Evolutionary conservation across 1,140 invertebrate species (phyloP).

Genomic region (Zaprionus kolodkinae): DNA sequence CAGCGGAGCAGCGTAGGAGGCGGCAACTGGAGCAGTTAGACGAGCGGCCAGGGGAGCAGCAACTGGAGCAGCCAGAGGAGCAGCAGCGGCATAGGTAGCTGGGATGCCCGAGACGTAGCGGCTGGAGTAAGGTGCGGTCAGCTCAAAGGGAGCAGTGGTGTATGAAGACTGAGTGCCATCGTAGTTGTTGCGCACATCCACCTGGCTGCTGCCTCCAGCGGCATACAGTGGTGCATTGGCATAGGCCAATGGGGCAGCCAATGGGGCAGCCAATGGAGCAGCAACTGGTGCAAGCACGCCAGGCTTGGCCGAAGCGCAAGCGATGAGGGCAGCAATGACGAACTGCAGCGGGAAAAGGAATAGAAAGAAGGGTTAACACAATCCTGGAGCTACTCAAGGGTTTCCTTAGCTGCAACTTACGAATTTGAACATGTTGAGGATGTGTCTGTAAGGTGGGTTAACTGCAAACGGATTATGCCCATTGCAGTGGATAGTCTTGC

Average conservation of each 20-base stretch:
- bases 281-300: constrained; percentile 74
- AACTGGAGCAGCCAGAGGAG: constrained; percentile 63
- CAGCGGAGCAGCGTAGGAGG: constrained; percentile 42
- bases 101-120: constrained; percentile 84
- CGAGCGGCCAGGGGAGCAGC: constrained; percentile 62
- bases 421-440: constrained; percentile 78
- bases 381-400: neutral
- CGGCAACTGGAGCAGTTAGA: constrained; percentile 63
- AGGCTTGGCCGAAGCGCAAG: constrained; percentile 68
- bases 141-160: constrained; percentile 78
- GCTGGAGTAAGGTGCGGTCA: constrained; percentile 84
- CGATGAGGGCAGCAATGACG: constrained; percentile 67
- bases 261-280: constrained; percentile 62
- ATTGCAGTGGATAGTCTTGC: constrained; percentile 9
- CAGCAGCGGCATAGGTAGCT: constrained; percentile 69
- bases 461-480: constrained; percentile 61
- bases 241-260: constrained; percentile 73
- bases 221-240: constrained; percentile 78
- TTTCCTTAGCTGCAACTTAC: constrained; percentile 55
- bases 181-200: constrained; percentile 78
- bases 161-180: constrained; percentile 77
- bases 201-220: constrained; percentile 76
- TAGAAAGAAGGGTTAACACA: neutral
- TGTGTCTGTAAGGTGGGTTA: constrained; percentile 36
- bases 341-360: constrained; percentile 36